Conservation (phyloP, 2,113 vertebrate species). For the Nothocercus julius region DNA sequence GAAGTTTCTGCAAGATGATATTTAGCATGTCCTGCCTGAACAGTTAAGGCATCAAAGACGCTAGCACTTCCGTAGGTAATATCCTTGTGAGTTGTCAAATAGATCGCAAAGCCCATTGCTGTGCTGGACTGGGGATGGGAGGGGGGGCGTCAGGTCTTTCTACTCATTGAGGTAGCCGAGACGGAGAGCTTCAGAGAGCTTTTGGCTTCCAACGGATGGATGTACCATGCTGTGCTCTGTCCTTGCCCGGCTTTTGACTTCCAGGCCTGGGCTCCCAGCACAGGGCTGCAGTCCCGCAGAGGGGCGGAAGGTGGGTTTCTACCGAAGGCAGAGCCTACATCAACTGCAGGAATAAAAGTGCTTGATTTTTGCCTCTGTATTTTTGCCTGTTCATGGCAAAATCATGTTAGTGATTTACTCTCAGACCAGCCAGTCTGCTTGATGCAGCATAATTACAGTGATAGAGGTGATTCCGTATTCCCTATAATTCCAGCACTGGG, state of each 20-base stretch:
- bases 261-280: neutral
- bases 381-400: neutral
- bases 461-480: neutral
- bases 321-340: neutral
- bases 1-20: slow-evolving; percentile 66
- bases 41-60: slow-evolving; percentile 50
- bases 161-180: neutral
- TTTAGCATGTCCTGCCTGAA: slow-evolving; percentile 66
- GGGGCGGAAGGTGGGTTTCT: neutral
- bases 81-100: slow-evolving; percentile 9
- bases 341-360: neutral
- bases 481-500: neutral
- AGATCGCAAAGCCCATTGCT: neutral
- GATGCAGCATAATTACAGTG: neutral
- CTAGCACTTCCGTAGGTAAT: slow-evolving; percentile 33
- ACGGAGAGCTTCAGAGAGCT: slow-evolving; percentile 27
- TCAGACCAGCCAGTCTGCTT: neutral
- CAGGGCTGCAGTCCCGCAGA: neutral
- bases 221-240: slow-evolving; percentile 63
- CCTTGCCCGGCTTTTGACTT: slow-evolving; percentile 60
- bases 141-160: neutral
- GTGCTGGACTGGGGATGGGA: slow-evolving; percentile 4
- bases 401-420: neutral
- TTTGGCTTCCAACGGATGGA: slow-evolving; percentile 32
- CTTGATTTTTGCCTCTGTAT: slow-evolving; percentile 10